These are phyloP conservation scores for Cordilura impudica DNA, from an alignment of 2,888 invertebrate genomes.

Conservation along the genomic window DNA sequence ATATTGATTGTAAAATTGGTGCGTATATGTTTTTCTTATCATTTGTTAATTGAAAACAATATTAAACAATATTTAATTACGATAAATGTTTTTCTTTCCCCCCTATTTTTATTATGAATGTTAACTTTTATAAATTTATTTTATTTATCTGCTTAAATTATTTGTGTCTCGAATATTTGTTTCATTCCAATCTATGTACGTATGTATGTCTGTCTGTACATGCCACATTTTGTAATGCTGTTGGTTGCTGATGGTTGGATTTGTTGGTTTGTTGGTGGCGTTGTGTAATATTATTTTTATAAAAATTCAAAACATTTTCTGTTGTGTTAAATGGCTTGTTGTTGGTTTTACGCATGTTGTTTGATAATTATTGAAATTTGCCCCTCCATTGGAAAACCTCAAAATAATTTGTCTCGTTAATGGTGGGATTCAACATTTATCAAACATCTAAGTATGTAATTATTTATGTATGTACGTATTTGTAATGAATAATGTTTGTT, in stretches of 20 bases:
- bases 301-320: constrained; percentile 15
- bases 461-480: no score
- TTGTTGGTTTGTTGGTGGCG: constrained; percentile 8
- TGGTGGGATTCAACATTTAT: no score
- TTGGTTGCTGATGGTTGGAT: constrained; percentile 28
- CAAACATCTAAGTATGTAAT: no score
- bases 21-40: constrained; percentile 37
- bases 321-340: neutral
- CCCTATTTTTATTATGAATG: neutral
- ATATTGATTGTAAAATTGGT: constrained; percentile 36
- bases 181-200: neutral
- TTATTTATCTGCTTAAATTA: neutral
- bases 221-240: constrained; percentile 39
- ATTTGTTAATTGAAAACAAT: neutral
- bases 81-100: neutral
- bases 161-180: neutral
- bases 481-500: no score
- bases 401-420: no score
- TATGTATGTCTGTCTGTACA: constrained; percentile 12
- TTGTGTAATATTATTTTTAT: constrained; percentile 12
- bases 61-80: neutral
- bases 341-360: neutral
- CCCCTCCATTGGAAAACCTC: no score
- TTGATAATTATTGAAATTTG: neutral
- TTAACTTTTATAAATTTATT: neutral